These are phyloP conservation scores for Calephelis virginiensis DNA, from an alignment of 1,140 invertebrate genomes.

Conservation along the genomic window DNA sequence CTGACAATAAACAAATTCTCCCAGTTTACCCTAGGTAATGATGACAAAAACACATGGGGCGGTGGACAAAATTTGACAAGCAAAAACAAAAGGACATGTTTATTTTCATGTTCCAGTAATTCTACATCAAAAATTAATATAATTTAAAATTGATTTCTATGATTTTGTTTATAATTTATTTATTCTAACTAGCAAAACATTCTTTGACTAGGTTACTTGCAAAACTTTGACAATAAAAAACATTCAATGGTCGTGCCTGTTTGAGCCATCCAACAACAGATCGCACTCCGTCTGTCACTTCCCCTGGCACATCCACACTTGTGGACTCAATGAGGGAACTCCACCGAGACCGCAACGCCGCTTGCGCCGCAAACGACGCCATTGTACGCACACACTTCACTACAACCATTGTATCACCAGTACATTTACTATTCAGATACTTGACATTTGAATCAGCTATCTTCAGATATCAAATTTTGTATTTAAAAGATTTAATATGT, in stretches of 20 bases:
- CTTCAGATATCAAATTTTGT: not conserved
- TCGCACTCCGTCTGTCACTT: conserved; percentile 83
- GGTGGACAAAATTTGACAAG: no score
- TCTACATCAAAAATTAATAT: no score
- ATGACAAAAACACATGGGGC: no score
- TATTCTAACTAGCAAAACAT: not conserved
- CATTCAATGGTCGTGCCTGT: conserved; percentile 80
- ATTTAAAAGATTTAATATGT: no score
- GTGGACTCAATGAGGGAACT: conserved; percentile 83
- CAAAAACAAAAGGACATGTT: no score
- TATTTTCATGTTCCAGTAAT: no score
- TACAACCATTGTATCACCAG: conserved; percentile 50
- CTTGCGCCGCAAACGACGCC: conserved; percentile 83
- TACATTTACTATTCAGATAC: not conserved
- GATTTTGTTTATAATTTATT: not conserved
- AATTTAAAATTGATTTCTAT: no score
- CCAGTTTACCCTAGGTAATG: no score
- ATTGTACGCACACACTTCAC: conserved; percentile 64
- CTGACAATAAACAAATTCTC: no score
- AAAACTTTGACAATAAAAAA: conserved; percentile 14
- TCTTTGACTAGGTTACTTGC: not conserved
- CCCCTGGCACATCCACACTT: conserved; percentile 81
- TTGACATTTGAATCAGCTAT: not conserved
- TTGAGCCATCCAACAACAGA: conserved; percentile 88
- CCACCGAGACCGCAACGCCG: conserved; percentile 82